Evolutionary conservation across 2,888 invertebrate species (phyloP).

Genomic region (Cactoblastis cactorum): DNA sequence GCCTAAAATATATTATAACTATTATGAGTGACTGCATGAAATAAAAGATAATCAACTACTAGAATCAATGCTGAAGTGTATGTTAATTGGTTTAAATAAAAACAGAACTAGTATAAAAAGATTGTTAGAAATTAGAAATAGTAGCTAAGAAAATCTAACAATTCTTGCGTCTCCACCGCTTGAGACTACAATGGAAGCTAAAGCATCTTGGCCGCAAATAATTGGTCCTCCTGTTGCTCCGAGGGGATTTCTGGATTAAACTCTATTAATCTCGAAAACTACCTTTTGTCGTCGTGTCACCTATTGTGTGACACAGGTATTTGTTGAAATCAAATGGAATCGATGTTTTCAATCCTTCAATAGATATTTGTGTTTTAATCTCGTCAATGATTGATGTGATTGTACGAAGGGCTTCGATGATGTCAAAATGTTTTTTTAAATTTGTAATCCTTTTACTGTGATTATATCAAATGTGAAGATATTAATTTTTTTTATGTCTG

Average conservation of each 20-base stretch:
- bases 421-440: neutral
- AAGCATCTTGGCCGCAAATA: conserved; percentile 51
- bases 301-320: conserved; percentile 35
- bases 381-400: conserved; percentile 17
- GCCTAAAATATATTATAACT: too few species aligned
- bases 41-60: too few species aligned
- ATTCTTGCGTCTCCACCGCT: conserved; percentile 22
- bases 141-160: neutral
- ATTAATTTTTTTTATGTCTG: too few species aligned
- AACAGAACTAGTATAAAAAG: neutral
- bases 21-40: too few species aligned
- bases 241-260: conserved; percentile 65
- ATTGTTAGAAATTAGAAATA: neutral
- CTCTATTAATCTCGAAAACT: conserved; percentile 47
- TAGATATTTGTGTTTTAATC: neutral
- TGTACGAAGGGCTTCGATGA: conserved; percentile 1
- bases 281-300: conserved; percentile 37
- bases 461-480: too few species aligned
- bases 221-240: conserved; percentile 55
- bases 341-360: conserved; percentile 22
- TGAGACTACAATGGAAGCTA: conserved; percentile 24
- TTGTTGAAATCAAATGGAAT: conserved; percentile 21
- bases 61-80: too few species aligned
- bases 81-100: too few species aligned
- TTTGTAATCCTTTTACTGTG: neutral